phyloP scores from a whole-genome alignment of 1,140 invertebrate species.

The Papilio glaucus region DNA sequence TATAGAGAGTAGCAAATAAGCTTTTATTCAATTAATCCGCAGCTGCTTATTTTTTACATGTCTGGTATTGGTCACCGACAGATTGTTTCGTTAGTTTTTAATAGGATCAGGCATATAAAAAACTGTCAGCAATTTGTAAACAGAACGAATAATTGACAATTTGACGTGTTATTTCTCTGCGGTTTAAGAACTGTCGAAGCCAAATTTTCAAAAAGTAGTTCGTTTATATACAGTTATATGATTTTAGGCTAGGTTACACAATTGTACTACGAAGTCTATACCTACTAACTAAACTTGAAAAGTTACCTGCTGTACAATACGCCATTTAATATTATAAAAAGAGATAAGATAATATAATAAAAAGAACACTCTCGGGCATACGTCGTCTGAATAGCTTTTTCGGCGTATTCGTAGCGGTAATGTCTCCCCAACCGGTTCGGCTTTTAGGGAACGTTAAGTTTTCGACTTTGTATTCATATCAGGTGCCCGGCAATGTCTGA shows the following conservation, averaged over 20 bases:
- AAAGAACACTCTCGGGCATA: neutral
- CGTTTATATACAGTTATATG: too few relatives aligned
- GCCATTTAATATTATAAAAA: neutral
- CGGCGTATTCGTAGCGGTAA: slow-evolving; percentile 14
- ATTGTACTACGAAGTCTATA: too few relatives aligned
- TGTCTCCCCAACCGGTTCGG: slow-evolving; percentile 3
- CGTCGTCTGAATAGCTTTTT: neutral
- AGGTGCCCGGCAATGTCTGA: slow-evolving; percentile 1
- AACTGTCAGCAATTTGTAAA: too few relatives aligned
- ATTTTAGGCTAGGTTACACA: too few relatives aligned
- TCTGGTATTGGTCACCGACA: too few relatives aligned
- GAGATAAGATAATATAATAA: slow-evolving; percentile 9
- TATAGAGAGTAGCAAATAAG: neutral
- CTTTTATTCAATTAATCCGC: slow-evolving; percentile 24
- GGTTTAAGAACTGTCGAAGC: too few relatives aligned
- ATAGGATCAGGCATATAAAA: too few relatives aligned
- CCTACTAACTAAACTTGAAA: too few relatives aligned
- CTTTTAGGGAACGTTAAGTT: slow-evolving; percentile 7
- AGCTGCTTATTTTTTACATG: neutral
- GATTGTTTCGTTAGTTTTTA: too few relatives aligned
- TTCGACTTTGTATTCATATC: slow-evolving; percentile 20
- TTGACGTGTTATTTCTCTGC: too few relatives aligned
- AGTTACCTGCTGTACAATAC: neutral
- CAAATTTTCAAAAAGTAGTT: too few relatives aligned
- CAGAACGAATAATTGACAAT: too few relatives aligned